Percentiles rank a stretch among this genome's conserved stretches.
Conservation (phyloP, 2,888 invertebrate species). For the Trisateles emortualis region DNA sequence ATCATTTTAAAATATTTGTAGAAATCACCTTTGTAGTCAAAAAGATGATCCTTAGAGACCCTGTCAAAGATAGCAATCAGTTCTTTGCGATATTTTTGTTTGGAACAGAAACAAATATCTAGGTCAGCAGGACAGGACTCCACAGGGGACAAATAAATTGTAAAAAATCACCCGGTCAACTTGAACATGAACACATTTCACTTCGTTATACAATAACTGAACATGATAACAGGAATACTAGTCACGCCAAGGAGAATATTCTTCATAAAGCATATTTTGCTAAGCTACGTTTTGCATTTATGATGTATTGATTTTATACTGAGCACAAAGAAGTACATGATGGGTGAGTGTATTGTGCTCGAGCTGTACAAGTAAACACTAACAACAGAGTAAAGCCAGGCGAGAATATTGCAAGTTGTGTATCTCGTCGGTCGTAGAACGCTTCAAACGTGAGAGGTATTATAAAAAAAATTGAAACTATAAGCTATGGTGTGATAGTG, state of each 20-base stretch:
- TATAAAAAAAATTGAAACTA: conserved; percentile 37
- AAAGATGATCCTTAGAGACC: conserved; percentile 24
- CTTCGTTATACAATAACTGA: conserved; percentile 34
- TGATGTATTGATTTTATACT: conserved; percentile 37
- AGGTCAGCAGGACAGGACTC: conserved; percentile 40
- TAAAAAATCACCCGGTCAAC: conserved; percentile 40
- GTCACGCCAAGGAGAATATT: conserved; percentile 20
- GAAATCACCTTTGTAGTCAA: background rate
- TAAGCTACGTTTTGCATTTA: conserved; percentile 33
- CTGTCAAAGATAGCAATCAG: conserved; percentile 31
- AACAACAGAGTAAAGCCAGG: conserved; percentile 25
- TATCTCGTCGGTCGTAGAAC: conserved; percentile 19
- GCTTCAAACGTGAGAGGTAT: conserved; percentile 41
- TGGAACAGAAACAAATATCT: conserved; percentile 26
- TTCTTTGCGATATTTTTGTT: conserved; percentile 42
- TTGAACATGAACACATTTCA: conserved; percentile 25
- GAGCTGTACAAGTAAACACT: conserved; percentile 27
- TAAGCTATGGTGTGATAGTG: conserved; percentile 22
- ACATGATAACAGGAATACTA: conserved; percentile 29
- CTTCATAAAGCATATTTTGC: conserved; percentile 19
- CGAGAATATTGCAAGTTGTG: conserved; percentile 38
- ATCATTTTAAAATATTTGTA: conserved; percentile 1
- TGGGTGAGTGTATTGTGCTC: conserved; percentile 24
- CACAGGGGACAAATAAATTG: conserved; percentile 36
- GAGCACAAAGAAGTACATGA: conserved; percentile 31